Evolutionary conservation across 2,113 vertebrate species (phyloP).

Genomic region (Tragelaphus imberbis): DNA sequence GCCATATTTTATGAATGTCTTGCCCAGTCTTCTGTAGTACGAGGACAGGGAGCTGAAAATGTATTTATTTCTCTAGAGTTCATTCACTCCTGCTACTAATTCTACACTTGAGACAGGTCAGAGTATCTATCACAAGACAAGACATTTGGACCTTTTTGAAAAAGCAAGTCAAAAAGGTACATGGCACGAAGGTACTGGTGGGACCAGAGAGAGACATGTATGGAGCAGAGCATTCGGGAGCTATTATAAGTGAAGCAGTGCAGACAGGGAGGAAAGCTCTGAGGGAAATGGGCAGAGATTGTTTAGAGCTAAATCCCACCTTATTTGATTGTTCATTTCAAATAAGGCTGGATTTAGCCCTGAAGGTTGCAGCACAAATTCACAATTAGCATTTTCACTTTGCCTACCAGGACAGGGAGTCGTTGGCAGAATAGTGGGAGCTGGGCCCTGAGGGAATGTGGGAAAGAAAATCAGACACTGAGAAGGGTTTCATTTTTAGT

Average conservation of each 20-base stretch:
- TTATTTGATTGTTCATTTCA: neutral
- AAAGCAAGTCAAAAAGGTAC: neutral
- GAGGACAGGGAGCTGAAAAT: neutral
- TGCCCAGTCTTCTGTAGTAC: neutral
- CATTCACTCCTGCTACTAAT: neutral
- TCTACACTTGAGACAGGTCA: neutral
- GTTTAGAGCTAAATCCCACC: neutral
- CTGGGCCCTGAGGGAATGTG: neutral
- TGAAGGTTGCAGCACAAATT: neutral
- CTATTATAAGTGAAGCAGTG: neutral
- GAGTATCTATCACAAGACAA: neutral
- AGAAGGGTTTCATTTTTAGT: constrained; percentile 14
- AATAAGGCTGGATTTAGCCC: neutral
- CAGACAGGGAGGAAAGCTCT: neutral
- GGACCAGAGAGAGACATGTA: neutral
- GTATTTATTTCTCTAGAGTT: constrained; percentile 17
- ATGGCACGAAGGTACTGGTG: neutral
- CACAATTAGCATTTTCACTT: neutral
- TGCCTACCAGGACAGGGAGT: neutral
- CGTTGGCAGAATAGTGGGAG: neutral
- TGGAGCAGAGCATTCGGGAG: neutral
- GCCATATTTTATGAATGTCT: neutral
- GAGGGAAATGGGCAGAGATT: neutral
- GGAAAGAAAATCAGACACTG: neutral
- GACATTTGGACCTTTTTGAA: neutral